These are phyloP conservation scores for Rhinolophus sinicus DNA, from an alignment of 2,113 vertebrate species.

Conservation along the genomic window DNA sequence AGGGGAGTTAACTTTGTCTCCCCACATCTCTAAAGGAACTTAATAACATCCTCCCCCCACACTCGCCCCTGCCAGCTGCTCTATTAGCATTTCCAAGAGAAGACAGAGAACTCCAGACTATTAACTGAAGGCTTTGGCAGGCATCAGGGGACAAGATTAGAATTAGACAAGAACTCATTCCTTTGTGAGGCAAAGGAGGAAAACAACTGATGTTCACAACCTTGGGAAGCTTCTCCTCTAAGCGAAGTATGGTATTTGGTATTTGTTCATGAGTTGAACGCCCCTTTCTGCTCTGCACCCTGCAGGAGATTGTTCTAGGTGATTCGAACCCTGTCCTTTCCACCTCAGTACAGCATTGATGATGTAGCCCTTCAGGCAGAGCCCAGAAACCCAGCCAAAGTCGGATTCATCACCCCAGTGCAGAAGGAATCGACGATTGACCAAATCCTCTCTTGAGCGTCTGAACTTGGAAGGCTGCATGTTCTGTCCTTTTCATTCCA, in stretches of 20 bases:
- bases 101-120: conserved; percentile 45
- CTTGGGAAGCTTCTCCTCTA: neutral
- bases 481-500: neutral
- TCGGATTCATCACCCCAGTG: neutral
- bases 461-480: neutral
- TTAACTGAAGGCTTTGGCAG: conserved; percentile 60
- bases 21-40: neutral
- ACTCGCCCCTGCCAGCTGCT: neutral
- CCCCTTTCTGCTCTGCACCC: neutral
- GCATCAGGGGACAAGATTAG: conserved; percentile 4
- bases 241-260: neutral
- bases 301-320: neutral
- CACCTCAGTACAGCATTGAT: neutral
- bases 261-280: neutral
- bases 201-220: neutral
- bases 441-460: neutral
- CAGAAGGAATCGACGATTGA: neutral
- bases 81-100: conserved; percentile 53
- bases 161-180: conserved; percentile 39
- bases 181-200: conserved; percentile 12
- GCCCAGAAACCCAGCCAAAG: neutral
- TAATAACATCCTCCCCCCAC: neutral
- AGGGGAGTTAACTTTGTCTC: neutral
- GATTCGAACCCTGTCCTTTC: neutral
- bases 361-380: neutral